Percentiles rank a stretch among this genome's conserved stretches.
Evolutionary conservation across 2,113 vertebrate genomes (phyloP).

Genomic region (Glareola pratincola): DNA sequence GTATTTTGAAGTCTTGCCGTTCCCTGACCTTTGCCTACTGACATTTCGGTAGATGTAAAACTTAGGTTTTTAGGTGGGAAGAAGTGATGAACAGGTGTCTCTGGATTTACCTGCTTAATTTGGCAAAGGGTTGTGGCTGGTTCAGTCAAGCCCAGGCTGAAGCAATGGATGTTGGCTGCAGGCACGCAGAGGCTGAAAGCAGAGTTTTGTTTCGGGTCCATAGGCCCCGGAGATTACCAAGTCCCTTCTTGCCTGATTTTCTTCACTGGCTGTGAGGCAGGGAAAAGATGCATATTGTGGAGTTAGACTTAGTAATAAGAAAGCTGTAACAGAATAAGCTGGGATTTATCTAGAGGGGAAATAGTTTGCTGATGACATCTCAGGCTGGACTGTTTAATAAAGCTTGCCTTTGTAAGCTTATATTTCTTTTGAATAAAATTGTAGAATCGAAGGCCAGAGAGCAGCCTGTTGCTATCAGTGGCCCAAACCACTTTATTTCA

Average conservation of each 20-base stretch:
- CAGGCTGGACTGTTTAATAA: slow-evolving; percentile 1
- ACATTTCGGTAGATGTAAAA: neutral
- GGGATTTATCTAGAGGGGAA: slow-evolving; percentile 46
- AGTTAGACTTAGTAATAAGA: neutral
- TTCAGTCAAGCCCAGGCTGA: neutral
- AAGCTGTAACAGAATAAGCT: neutral
- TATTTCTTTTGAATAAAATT: neutral
- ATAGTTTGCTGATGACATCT: slow-evolving; percentile 52
- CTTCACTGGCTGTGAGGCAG: neutral
- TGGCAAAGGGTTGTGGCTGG: neutral
- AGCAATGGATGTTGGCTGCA: neutral
- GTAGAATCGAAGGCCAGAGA: neutral
- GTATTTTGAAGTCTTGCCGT: neutral
- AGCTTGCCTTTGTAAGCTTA: slow-evolving; percentile 18
- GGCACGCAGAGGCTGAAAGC: neutral
- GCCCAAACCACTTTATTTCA: neutral
- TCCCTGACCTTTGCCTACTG: neutral
- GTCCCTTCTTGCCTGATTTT: neutral
- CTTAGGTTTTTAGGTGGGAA: neutral
- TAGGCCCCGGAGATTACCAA: neutral
- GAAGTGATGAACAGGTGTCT: neutral
- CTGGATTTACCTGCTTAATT: neutral
- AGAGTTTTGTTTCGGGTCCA: neutral
- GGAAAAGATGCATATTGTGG: neutral
- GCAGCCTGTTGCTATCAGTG: neutral